Conservation (phyloP, 2,888 invertebrate genomes). For the Leistus spinibarbis region DNA sequence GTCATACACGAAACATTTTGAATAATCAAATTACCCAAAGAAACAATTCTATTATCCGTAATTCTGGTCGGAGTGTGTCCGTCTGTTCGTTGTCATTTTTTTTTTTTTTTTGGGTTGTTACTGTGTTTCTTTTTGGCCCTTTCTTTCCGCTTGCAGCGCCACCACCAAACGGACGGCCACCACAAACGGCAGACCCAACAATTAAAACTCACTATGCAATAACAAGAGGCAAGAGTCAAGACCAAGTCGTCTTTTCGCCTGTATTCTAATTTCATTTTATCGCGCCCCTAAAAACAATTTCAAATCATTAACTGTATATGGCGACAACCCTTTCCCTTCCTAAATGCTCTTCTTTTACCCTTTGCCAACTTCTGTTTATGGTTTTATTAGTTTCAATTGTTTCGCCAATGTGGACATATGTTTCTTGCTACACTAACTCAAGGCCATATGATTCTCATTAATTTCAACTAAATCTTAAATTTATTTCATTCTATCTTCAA, state of each 20-base stretch:
- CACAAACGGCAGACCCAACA: constrained; percentile 29
- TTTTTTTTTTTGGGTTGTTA: too few relatives aligned
- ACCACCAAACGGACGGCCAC: background rate
- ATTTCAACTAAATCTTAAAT: too few relatives aligned
- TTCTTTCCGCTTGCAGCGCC: background rate
- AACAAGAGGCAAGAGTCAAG: background rate
- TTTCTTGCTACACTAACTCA: too few relatives aligned
- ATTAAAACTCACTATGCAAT: constrained; percentile 30
- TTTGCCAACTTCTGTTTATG: too few relatives aligned
- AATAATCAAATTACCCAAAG: constrained; percentile 38
- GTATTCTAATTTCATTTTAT: constrained; percentile 36
- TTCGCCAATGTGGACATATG: too few relatives aligned
- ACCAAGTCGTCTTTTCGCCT: constrained; percentile 31
- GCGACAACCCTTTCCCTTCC: background rate
- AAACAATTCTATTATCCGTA: constrained; percentile 38
- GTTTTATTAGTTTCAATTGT: too few relatives aligned
- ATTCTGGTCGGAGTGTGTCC: constrained; percentile 34
- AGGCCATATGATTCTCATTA: too few relatives aligned
- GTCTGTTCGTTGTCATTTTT: constrained; percentile 16
- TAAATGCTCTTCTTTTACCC: too few relatives aligned
- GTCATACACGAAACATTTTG: constrained; percentile 31
- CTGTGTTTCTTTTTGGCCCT: constrained; percentile 25
- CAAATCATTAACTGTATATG: constrained; percentile 28
- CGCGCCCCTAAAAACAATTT: constrained; percentile 31
- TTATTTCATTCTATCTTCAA: too few relatives aligned